Evolutionary conservation across 1,140 invertebrate species (phyloP), one percentile per base, ranked within the genome.

Genomic region (Plodia interpunctella): DNA sequence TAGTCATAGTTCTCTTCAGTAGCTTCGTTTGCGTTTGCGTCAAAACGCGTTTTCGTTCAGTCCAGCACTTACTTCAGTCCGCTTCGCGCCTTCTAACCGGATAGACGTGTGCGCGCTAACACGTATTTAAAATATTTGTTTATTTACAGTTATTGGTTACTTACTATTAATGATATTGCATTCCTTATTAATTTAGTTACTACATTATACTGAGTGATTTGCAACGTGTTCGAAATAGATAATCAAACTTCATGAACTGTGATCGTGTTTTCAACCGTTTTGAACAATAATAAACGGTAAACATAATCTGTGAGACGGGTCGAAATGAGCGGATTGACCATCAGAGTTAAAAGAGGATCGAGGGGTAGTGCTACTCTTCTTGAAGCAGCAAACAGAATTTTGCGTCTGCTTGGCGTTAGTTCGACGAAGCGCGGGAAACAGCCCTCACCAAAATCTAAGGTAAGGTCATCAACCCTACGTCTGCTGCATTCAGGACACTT

Each of bases 281-380:
- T 61, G 66, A 79, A 80, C 71, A 70, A 66, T 74, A 78, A 78
- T 78, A 83, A 83, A 80, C 71, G 71, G 78, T 75, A 75, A 73
- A 78, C 68, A 72, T 65, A 80, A 75, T 70, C 72, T 82, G 77
- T 77, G 76, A 78, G 80, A 77, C 73, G 74, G 76, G 74, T 81
- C 86, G 87, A 86, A 82, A 90, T 90, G 90, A 90, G 86, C 68
- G 82, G 88, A 80, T 85, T 90, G 83, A 87, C 87, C 75, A 80
- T 87, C 63, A 88, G 85, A 83, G 85, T 85, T 69, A 90, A 90
- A 89, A 82, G 90, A 75, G 84, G 90, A 78, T 90, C 90, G 80
- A 88, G 90, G 77, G 90, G 90, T 72, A 89, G 87, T 80, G 87
- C 88, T 55, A 90, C 90, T 76, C 86, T 90, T 68, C 81, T 90